A percentile compares a stretch with the other conserved stretches of the same genome.
These are phyloP conservation scores for Oenanthe melanoleuca DNA, from an alignment of 2,113 vertebrate genomes.

Conservation along the genomic window DNA sequence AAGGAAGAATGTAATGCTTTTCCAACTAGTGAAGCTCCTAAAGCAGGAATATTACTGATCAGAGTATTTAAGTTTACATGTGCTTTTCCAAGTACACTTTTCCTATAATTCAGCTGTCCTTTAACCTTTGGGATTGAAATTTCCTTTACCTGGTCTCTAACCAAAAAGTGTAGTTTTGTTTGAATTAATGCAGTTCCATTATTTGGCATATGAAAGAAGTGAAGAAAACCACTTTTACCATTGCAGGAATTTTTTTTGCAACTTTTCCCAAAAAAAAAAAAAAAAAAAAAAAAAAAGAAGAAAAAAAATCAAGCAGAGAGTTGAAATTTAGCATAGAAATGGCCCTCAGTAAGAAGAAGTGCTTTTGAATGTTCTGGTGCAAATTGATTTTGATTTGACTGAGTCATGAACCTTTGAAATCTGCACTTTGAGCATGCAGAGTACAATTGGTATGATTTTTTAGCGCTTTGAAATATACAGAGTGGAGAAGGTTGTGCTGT, in stretches of 20 bases:
- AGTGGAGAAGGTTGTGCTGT: constrained; percentile 40
- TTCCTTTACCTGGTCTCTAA: not conserved
- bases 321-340: constrained; percentile 65
- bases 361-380: constrained; percentile 65
- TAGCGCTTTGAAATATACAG: constrained; percentile 62
- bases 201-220: constrained; percentile 19
- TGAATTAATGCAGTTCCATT: constrained; percentile 23
- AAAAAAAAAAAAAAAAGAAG: not conserved
- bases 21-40: not conserved
- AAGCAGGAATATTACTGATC: not conserved
- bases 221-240: constrained; percentile 22
- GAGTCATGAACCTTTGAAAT: constrained; percentile 69
- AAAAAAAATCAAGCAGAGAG: constrained; percentile 7
- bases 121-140: not conserved
- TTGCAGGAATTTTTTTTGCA: not conserved
- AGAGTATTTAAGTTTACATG: not conserved
- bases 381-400: constrained; percentile 71
- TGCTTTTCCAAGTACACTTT: not conserved
- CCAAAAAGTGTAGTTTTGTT: not conserved
- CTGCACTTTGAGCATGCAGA: constrained; percentile 66
- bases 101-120: not conserved
- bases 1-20: not conserved
- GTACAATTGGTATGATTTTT: constrained; percentile 66
- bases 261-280: not conserved
- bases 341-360: constrained; percentile 56